A percentile compares a stretch with the other conserved stretches of the same genome.
phyloP scores from a whole-genome alignment of 2,888 invertebrate genomes.

The Tenthredo livida region DNA sequence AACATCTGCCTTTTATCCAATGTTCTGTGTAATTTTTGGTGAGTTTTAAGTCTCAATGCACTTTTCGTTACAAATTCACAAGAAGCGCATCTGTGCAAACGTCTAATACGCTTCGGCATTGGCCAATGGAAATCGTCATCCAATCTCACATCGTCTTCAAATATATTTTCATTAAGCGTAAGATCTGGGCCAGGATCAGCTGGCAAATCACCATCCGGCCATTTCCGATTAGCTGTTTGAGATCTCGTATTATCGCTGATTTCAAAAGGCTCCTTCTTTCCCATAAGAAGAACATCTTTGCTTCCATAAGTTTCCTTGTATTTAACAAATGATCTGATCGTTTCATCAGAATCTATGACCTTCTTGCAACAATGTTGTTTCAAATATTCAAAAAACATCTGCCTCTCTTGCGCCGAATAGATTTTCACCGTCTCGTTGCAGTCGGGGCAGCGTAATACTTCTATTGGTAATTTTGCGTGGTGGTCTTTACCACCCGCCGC shows the following conservation, averaged over 20 bases:
- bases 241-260: background rate
- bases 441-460: slow-evolving; percentile 50
- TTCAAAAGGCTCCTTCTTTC: background rate
- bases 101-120: slow-evolving; percentile 49
- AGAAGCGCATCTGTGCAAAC: slow-evolving; percentile 42
- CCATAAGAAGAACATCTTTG: background rate
- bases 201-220: slow-evolving; percentile 53
- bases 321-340: slow-evolving; percentile 25
- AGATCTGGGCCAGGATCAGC: slow-evolving; percentile 53
- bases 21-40: slow-evolving; percentile 46
- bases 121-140: slow-evolving; percentile 54
- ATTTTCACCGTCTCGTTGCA: slow-evolving; percentile 51
- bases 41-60: slow-evolving; percentile 46
- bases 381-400: slow-evolving; percentile 48
- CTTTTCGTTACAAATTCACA: slow-evolving; percentile 52
- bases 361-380: slow-evolving; percentile 50
- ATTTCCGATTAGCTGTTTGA: background rate
- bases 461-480: slow-evolving; percentile 40
- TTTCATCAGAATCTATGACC: background rate
- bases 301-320: slow-evolving; percentile 37
- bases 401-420: slow-evolving; percentile 45
- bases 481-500: background rate
- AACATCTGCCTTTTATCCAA: slow-evolving; percentile 35
- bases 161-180: slow-evolving; percentile 43
- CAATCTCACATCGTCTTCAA: slow-evolving; percentile 51